These are phyloP conservation scores for Microcebus tavaratra DNA, from an alignment of 2,113 vertebrate species.

Conservation along the genomic window DNA sequence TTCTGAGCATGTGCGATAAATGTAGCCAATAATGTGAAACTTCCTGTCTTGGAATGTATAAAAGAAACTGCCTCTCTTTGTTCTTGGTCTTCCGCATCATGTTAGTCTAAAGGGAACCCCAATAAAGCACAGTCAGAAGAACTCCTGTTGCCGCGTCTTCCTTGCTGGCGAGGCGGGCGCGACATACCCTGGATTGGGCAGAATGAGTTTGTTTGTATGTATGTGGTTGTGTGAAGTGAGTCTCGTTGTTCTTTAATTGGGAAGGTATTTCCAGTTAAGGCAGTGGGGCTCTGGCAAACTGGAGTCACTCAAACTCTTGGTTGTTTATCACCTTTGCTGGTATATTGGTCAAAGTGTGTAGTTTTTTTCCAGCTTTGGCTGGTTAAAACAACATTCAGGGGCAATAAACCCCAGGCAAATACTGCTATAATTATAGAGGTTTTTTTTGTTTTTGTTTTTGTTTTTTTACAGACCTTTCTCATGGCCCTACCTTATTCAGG, in stretches of 20 bases:
- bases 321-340: neutral
- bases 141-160: no score
- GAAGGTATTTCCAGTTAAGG: neutral
- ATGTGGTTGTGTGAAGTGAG: neutral
- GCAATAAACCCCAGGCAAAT: neutral
- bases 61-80: no score
- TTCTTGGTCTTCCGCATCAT: no score
- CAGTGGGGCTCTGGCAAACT: neutral
- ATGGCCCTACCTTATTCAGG: neutral
- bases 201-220: no score
- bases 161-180: no score
- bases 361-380: neutral
- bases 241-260: no score
- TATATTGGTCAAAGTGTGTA: neutral
- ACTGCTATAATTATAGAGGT: neutral
- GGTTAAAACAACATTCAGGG: neutral
- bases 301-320: neutral
- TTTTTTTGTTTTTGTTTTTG: neutral
- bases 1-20: no score
- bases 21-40: no score
- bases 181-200: no score
- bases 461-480: neutral
- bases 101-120: no score
- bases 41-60: no score
- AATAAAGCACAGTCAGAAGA: no score